Base-by-base conservation (phyloP, 2,797 vertebrate species). In the Nannoperca obscura region DNA sequence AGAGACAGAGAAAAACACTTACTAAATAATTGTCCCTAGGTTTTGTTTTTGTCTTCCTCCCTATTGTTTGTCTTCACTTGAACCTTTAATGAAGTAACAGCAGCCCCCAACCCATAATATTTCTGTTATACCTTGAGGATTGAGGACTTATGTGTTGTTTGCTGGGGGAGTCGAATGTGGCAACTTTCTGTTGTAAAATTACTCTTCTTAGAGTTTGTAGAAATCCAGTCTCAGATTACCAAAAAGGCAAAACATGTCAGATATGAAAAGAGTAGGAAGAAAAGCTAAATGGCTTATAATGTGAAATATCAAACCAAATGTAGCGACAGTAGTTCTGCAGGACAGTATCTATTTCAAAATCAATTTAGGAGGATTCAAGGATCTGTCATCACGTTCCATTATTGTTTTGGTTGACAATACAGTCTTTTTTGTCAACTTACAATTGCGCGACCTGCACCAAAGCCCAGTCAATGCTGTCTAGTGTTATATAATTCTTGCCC, bases 11-110 rank as follows among this genome's bases (percentile, higher is more conserved):
- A 67, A 84, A 91, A 92, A 93, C 89, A 94, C 92, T 92, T 92
- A 91, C 79, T 78, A 92, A 95, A 91, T 93, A 94, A 95, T 93
- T 91, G 90, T 94, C 80, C 85, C 69, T 78, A 47, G 55, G 42
- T 91, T 86, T 88, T 84, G 55, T 83, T 84, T 83, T 79, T 89
- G 78, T 86, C 70, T 22, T 66, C 38, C 40, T 57, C 46, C 54
- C 36, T 53, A 42, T 63, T 75, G 78, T 80, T 71, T 80, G 81
- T 78, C 68, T 88, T 91, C 78, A 93, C 87, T 93, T 92, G 89
- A 91, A 91, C 89, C 86, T 90, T 88, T 89, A 93, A 92, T 93
- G 92, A 91, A 91, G 84, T 63, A 81, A 81, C 75, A 80, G 64
- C 78, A 54, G 50, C 50, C 63, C 42, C 69, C 42, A 49, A 84